Percentiles rank a stretch among this genome's conserved stretches.
These are phyloP conservation scores for Chiloscyllium punctatum DNA, from an alignment of 2,797 vertebrate species.

Conservation along the genomic window DNA sequence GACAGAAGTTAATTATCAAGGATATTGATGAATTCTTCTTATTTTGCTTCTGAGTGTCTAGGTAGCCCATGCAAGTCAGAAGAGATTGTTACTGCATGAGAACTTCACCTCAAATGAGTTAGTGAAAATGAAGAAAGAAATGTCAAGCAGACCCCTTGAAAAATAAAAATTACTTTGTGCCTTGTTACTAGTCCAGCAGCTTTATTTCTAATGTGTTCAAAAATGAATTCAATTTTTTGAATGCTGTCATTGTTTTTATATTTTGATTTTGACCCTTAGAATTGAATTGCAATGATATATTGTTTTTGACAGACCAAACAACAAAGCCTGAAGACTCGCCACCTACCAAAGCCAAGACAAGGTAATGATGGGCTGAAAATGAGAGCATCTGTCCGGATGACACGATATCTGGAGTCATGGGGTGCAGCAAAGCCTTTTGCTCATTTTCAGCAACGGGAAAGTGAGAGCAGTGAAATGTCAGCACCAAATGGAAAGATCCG, in stretches of 20 bases:
- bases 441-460: slow-evolving; percentile 82
- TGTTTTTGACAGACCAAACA: slow-evolving; percentile 68
- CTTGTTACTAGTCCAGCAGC: neutral
- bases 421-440: slow-evolving; percentile 92
- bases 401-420: slow-evolving; percentile 95
- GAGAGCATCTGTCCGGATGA: slow-evolving; percentile 90
- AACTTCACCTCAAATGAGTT: too few relatives aligned
- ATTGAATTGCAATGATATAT: slow-evolving; percentile 7
- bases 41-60: too few relatives aligned
- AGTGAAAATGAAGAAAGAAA: too few relatives aligned
- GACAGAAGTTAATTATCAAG: too few relatives aligned
- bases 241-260: neutral
- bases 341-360: slow-evolving; percentile 60
- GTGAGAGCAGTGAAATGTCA: slow-evolving; percentile 65
- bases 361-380: slow-evolving; percentile 85
- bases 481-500: slow-evolving; percentile 62
- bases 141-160: too few relatives aligned
- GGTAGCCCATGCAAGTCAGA: too few relatives aligned
- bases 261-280: neutral
- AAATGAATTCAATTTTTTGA: neutral
- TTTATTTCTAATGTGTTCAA: neutral
- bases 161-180: too few relatives aligned
- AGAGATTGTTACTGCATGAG: too few relatives aligned
- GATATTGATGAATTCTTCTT: too few relatives aligned
- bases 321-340: slow-evolving; percentile 57